These are phyloP conservation scores for Nesoenas mayeri DNA, from an alignment of 2,113 vertebrate species.

Conservation along the genomic window DNA sequence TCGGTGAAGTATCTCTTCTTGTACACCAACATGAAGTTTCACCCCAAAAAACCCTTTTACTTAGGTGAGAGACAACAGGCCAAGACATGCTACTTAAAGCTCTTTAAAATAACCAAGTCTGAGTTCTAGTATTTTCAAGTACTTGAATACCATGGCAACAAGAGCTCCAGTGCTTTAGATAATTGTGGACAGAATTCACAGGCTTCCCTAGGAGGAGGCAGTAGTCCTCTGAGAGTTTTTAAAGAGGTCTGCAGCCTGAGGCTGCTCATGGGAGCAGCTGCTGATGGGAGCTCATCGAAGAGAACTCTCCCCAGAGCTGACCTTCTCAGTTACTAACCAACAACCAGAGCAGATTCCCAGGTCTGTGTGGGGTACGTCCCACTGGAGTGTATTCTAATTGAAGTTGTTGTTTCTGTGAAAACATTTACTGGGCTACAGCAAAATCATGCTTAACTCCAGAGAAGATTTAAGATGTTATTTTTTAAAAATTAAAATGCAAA, in stretches of 20 bases:
- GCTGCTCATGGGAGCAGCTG: too few species aligned
- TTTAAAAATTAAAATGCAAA: background rate
- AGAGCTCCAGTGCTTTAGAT: background rate
- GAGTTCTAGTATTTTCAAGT: background rate
- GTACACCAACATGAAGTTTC: background rate
- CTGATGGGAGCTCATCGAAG: background rate
- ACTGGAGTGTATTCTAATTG: background rate
- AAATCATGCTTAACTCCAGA: background rate
- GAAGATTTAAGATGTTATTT: background rate
- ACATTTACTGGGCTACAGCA: background rate
- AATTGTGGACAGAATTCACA: background rate
- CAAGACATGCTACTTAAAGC: background rate
- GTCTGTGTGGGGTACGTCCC: background rate
- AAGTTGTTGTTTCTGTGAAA: background rate
- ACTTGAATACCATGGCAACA: slow-evolving; percentile 23
- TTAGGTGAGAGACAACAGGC: background rate
- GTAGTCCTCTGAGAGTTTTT: background rate
- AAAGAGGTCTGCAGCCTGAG: background rate
- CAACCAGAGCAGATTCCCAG: background rate
- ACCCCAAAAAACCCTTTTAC: background rate
- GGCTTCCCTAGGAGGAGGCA: background rate
- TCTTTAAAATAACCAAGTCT: background rate
- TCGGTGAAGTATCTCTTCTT: background rate
- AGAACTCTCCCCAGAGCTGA: background rate
- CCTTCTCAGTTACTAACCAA: background rate